Base-by-base conservation (phyloP, 2,113 vertebrate species). In the Kryptolebias marmoratus region DNA sequence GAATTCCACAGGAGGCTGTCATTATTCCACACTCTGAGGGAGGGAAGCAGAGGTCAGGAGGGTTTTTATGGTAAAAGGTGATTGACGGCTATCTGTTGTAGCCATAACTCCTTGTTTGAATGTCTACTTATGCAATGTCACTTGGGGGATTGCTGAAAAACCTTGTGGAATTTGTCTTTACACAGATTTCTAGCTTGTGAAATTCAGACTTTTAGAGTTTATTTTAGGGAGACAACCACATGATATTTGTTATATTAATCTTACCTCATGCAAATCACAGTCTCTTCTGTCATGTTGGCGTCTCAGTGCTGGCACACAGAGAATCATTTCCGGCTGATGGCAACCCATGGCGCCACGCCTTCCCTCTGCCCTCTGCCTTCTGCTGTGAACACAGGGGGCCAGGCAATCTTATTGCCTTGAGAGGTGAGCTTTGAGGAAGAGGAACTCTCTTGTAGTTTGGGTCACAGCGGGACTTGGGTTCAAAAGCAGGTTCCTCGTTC, bases 301-400 rank as follows among this genome's bases (percentile, higher is more conserved):
- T 81, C 85, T 84, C 79, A 83, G 80, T 31, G 72, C 83, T 90
- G 88, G 88, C 87, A 86, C 77, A 83, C 61, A 39, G 65, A 87
- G 81, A 86, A 88, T 90, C 84, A 91, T 91, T 91, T 92, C 89
- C 91, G 90, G 85, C 74, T 75, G 75, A 68, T 69, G 83, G 80
- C 42, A 7, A 87, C 88, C 88, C 76, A 80, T 75, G 56, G 87
- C 65, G 88, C 64, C 68, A 64, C 86, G 90, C 83, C 79, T 91
- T 89, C 83, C 77, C 89, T 87, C 82, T 90, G 90, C 91, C 89
- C 89, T 93, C 85, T 81, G 73, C 89, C 90, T 90, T 91, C 91
- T 93, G 91, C 86, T 89, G 79, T 64, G 83, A 78, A 67, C 82
- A 75, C 85, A 49, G 88, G 90, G 83, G 89, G 90, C 58, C 54